Base-by-base conservation (phyloP, 2,888 invertebrate genomes). In the Rhagium mordax region DNA sequence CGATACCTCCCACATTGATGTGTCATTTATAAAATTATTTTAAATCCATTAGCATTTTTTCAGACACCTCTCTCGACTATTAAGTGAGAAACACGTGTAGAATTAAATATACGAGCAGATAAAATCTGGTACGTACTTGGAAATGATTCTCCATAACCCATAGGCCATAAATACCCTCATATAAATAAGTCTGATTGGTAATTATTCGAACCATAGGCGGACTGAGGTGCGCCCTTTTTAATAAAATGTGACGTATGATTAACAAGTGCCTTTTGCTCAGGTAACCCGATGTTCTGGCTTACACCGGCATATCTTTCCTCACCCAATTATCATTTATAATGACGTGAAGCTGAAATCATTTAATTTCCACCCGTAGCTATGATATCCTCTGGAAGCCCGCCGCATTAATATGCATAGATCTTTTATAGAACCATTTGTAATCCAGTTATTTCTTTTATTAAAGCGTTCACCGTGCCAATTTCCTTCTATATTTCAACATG, bases 221-320 rank as follows among this genome's bases (percentile, higher is more conserved):
- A 61, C 61, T 74, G 77, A 83, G 82, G 83, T 82, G 82, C 78
- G 81, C 81, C 81, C 79, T 81, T 82, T 81, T 81, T 85, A 85
- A 85, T 85, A 85, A 84, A 84, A 81, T 78, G 81, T 84, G 84
- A 84, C 84, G 82, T 83, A 80, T 82, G 85, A 84, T 84, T 83
- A 84, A 84, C 82, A 82, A 82, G 83, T 75, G 72, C 66, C 60
- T 59, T 48, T 75, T 33, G 53, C 62, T 20, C 70, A 67, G 72
- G 68, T 73, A 75, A 75, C 72, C 29, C 16, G 72, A 72, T 66
- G 69, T 62, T 60, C 59, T 51, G 49, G 64, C 64, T 65, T 29
- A 65, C 53, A 51, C 41, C 59, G 69, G 65, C 65, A 27, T 70
- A 74, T 78, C 79, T 80, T 77, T 78, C 76, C 76, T 76, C 76